These are phyloP conservation scores for Caenorhabditis drosophilae DNA, from an alignment of 2,888 invertebrate species.

Conservation along the genomic window DNA sequence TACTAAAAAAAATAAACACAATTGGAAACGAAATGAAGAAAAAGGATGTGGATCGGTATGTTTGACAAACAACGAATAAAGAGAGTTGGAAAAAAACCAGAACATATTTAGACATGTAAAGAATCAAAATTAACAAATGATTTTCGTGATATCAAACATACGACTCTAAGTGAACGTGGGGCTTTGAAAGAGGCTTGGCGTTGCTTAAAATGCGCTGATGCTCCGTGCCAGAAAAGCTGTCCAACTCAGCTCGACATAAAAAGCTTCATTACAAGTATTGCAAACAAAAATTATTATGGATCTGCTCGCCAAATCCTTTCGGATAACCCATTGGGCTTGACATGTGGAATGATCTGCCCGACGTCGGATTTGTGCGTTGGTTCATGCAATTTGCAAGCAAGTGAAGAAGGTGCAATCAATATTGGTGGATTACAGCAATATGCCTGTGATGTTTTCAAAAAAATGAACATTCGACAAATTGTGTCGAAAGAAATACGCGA, in stretches of 20 bases:
- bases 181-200: constrained; percentile 76
- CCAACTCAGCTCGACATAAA: constrained; percentile 97
- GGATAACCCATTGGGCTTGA: constrained; percentile 92
- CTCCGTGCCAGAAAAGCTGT: constrained; percentile 84
- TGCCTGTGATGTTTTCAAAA: constrained; percentile 90
- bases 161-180: constrained; percentile 91
- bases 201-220: constrained; percentile 67
- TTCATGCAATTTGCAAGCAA: constrained; percentile 86
- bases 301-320: constrained; percentile 91
- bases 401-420: constrained; percentile 96
- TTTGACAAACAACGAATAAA: not conserved
- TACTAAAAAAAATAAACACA: constrained; percentile 86
- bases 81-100: not conserved
- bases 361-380: constrained; percentile 98
- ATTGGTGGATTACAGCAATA: constrained; percentile 98
- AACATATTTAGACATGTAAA: constrained; percentile 69
- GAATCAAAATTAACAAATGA: constrained; percentile 80
- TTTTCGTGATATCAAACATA: constrained; percentile 95
- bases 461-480: constrained; percentile 89
- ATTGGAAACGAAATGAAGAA: constrained; percentile 91
- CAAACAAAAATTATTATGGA: constrained; percentile 98
- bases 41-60: constrained; percentile 80
- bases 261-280: constrained; percentile 92
- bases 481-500: constrained; percentile 76
- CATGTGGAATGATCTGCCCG: constrained; percentile 98